Evolutionary conservation across 2,888 invertebrate genomes (phyloP).

Genomic region (Rhogogaster chlorosoma): DNA sequence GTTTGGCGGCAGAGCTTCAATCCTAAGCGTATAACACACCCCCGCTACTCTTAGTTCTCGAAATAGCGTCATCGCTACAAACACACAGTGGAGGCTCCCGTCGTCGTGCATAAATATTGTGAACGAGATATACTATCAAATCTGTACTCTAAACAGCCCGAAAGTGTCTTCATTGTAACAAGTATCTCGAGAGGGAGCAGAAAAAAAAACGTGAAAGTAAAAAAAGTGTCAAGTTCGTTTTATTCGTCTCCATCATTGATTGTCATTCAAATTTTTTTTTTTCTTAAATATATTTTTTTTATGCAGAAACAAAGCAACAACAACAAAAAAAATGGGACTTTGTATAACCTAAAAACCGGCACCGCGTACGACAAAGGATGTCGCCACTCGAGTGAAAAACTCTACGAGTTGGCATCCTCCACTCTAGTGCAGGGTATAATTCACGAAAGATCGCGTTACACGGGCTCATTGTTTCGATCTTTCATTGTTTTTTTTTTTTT

Average conservation of each 20-base stretch:
- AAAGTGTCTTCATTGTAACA: neutral
- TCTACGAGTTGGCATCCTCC: constrained; percentile 1
- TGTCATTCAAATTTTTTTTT: neutral
- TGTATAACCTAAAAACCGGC: neutral
- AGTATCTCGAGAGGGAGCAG: constrained; percentile 6
- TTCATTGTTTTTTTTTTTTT: neutral
- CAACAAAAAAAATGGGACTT: neutral
- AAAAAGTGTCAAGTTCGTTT: neutral
- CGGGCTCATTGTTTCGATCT: constrained; percentile 39
- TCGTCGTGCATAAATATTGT: constrained; percentile 21
- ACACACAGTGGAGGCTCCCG: constrained; percentile 25
- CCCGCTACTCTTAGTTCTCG: constrained; percentile 67
- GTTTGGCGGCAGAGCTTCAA: constrained; percentile 60
- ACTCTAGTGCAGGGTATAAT: neutral
- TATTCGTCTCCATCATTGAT: neutral
- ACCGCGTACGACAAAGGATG: neutral
- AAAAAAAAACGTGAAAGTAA: neutral
- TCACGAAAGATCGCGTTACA: constrained; percentile 28
- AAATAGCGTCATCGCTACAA: constrained; percentile 70
- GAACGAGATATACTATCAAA: constrained; percentile 2
- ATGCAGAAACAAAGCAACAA: neutral
- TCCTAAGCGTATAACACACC: constrained; percentile 64
- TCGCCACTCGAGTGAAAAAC: constrained; percentile 31
- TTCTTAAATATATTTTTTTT: neutral
- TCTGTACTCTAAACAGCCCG: neutral